Evolutionary conservation across 2,113 vertebrate genomes (phyloP).

Genomic region (Hippocampus barbouri): DNA sequence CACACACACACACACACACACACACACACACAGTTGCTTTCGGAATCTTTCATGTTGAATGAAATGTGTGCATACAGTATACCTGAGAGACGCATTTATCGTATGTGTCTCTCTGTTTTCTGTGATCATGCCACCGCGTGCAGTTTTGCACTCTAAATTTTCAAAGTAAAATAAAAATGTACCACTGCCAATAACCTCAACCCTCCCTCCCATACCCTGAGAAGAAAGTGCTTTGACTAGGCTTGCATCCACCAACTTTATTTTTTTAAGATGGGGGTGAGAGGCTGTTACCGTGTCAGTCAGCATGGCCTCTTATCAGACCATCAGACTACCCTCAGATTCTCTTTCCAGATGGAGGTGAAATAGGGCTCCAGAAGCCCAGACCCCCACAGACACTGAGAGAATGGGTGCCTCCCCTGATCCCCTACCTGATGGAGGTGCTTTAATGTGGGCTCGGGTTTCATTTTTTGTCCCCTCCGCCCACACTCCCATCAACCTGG

Average conservation of each 20-base stretch:
- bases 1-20: conserved; percentile 13
- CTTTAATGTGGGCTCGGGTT: conserved; percentile 72
- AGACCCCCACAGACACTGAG: conserved; percentile 69
- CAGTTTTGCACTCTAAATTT: conserved; percentile 24
- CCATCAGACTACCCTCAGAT: conserved; percentile 74
- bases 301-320: conserved; percentile 68
- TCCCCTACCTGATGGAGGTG: conserved; percentile 71
- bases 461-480: conserved; percentile 61
- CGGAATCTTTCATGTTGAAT: not conserved
- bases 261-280: conserved; percentile 54
- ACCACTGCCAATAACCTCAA: conserved; percentile 13
- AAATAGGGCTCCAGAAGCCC: conserved; percentile 69
- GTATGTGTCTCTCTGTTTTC: conserved; percentile 12
- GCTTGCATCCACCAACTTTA: conserved; percentile 36
- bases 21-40: conserved; percentile 1
- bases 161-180: conserved; percentile 43
- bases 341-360: conserved; percentile 77
- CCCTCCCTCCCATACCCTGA: conserved; percentile 42
- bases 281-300: conserved; percentile 65
- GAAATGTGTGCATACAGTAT: not conserved
- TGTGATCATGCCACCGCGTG: conserved; percentile 1
- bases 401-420: conserved; percentile 64
- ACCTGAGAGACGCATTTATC: too few relatives aligned
- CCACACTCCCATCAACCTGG: conserved; percentile 30
- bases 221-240: conserved; percentile 31